Conservation (phyloP, 2,888 invertebrate genomes). For the Cephus rjabovi region DNA sequence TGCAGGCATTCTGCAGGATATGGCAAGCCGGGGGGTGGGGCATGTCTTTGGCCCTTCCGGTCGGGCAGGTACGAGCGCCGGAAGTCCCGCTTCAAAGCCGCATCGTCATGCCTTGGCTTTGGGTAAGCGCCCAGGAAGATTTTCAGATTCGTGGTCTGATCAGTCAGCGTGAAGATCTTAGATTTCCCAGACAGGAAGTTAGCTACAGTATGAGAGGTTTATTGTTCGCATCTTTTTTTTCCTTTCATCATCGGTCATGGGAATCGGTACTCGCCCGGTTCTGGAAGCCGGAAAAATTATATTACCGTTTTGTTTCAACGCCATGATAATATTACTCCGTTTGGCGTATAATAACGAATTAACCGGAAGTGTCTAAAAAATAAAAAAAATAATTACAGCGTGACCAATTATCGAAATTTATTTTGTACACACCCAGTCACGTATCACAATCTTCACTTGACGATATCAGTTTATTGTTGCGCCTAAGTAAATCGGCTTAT, state of each 20-base stretch:
- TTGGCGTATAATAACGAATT: not conserved
- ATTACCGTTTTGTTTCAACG: not conserved
- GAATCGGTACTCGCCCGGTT: slow-evolving; percentile 48
- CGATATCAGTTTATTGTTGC: not conserved
- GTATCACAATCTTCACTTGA: not conserved
- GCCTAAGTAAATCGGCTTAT: not conserved
- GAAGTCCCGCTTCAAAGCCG: slow-evolving; percentile 43
- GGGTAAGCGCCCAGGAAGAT: slow-evolving; percentile 35
- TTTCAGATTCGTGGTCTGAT: slow-evolving; percentile 37
- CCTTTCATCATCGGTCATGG: slow-evolving; percentile 53
- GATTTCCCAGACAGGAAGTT: slow-evolving; percentile 51
- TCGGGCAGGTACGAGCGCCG: slow-evolving; percentile 43
- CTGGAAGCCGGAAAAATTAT: not conserved
- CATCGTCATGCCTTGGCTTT: slow-evolving; percentile 37
- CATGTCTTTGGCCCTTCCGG: slow-evolving; percentile 39
- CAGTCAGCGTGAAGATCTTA: slow-evolving; percentile 40
- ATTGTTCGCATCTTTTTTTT: not conserved
- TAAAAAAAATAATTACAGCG: not conserved
- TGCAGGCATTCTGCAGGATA: not conserved
- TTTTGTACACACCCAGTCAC: not conserved
- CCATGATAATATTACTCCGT: not conserved
- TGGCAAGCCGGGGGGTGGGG: not conserved
- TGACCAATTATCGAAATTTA: not conserved
- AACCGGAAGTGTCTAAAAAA: not conserved
- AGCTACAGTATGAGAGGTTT: slow-evolving; percentile 45